Conservation (phyloP, 2,113 vertebrate species). For the Abramis brama region DNA sequence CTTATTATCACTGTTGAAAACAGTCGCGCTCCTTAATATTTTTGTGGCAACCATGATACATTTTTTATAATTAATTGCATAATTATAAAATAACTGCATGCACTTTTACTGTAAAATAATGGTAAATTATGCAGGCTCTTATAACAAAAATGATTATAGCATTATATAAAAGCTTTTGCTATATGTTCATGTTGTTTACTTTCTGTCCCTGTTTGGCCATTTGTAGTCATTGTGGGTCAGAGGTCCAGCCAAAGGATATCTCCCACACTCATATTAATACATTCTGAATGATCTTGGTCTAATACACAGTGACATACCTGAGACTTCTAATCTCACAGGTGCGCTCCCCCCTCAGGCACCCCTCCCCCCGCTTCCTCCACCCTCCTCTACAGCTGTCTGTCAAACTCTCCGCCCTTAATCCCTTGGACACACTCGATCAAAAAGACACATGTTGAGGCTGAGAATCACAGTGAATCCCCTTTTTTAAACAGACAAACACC, state of each 20-base stretch:
- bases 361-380: background rate
- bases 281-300: background rate
- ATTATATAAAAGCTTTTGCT: background rate
- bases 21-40: too few relatives aligned
- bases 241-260: constrained; percentile 33
- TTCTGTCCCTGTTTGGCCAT: background rate
- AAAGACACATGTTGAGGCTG: constrained; percentile 9
- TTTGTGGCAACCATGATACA: background rate
- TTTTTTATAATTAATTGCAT: too few relatives aligned
- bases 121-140: too few relatives aligned
- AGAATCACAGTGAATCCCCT: background rate
- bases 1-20: background rate
- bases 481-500: constrained; percentile 14
- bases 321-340: constrained; percentile 40
- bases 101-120: too few relatives aligned
- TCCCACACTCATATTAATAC: constrained; percentile 23
- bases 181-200: background rate
- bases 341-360: constrained; percentile 28
- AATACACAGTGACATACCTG: constrained; percentile 6
- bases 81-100: too few relatives aligned
- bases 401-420: constrained; percentile 44
- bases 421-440: constrained; percentile 26
- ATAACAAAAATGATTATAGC: background rate
- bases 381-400: constrained; percentile 33
- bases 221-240: background rate